Evolutionary conservation across 2,888 invertebrate genomes (phyloP).

Genomic region (Drosophila buzzatii): DNA sequence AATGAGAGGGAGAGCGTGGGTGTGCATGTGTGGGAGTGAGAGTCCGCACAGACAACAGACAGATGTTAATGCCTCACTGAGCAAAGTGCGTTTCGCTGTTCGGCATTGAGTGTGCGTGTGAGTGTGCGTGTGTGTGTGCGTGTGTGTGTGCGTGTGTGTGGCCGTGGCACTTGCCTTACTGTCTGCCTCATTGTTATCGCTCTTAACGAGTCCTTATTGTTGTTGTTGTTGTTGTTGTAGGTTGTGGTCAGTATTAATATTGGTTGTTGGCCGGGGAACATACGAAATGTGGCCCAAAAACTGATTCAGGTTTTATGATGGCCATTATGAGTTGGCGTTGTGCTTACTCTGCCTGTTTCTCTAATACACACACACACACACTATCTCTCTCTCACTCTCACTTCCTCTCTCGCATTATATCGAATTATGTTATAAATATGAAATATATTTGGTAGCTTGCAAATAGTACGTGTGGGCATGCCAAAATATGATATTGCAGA

Average conservation of each 20-base stretch:
- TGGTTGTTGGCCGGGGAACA: slow-evolving; percentile 40
- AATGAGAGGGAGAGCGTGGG: neutral
- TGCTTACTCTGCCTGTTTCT: slow-evolving; percentile 5
- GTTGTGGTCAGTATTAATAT: slow-evolving; percentile 66
- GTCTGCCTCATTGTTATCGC: slow-evolving; percentile 39
- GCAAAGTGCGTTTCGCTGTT: slow-evolving; percentile 80
- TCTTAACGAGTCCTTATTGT: slow-evolving; percentile 34
- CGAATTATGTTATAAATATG: slow-evolving; percentile 79
- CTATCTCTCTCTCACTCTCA: slow-evolving; percentile 49
- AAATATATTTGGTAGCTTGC: slow-evolving; percentile 60
- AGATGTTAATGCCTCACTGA: slow-evolving; percentile 77
- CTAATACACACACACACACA: slow-evolving; percentile 28
- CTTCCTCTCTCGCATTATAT: slow-evolving; percentile 65
- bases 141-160: neutral
- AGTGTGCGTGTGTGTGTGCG: neutral
- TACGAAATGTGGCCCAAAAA: slow-evolving; percentile 72
- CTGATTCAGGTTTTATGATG: slow-evolving; percentile 72
- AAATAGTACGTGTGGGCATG: slow-evolving; percentile 64
- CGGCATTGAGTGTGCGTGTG: slow-evolving; percentile 14
- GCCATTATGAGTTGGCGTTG: slow-evolving; percentile 28
- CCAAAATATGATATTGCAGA: slow-evolving; percentile 37
- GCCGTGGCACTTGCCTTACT: slow-evolving; percentile 36
- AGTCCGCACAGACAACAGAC: slow-evolving; percentile 63
- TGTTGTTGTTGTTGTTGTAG: slow-evolving; percentile 31
- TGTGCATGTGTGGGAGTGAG: neutral